Evolutionary conservation across 2,888 invertebrate genomes (phyloP).

Genomic region (Micropterix aruncella): DNA sequence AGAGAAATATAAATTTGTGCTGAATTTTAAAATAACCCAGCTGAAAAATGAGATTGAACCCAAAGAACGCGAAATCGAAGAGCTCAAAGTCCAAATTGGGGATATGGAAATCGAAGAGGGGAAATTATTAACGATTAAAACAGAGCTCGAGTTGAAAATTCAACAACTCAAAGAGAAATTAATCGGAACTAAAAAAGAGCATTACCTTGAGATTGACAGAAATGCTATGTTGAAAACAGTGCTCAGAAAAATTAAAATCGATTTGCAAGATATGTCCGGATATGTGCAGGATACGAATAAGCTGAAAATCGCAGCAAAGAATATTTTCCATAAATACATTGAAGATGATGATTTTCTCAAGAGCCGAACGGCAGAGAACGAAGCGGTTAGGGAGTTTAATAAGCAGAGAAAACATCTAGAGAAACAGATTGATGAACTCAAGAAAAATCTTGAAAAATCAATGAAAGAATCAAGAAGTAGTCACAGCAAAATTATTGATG

Average conservation of each 20-base stretch:
- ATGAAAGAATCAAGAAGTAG: constrained; percentile 35
- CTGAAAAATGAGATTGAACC: constrained; percentile 79
- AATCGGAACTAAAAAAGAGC: constrained; percentile 53
- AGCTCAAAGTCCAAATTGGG: constrained; percentile 64
- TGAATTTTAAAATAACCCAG: constrained; percentile 82
- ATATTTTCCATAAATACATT: constrained; percentile 55
- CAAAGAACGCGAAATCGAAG: constrained; percentile 63
- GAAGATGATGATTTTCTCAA: constrained; percentile 54
- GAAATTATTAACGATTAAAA: constrained; percentile 40
- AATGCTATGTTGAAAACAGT: constrained; percentile 46
- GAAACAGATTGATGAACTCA: constrained; percentile 31
- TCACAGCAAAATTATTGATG: constrained; percentile 53
- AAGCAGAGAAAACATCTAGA: constrained; percentile 76
- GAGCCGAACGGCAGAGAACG: constrained; percentile 51
- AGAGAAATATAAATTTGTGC: constrained; percentile 82
- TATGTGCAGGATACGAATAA: constrained; percentile 63
- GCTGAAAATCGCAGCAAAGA: constrained; percentile 40
- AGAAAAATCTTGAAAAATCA: constrained; percentile 23
- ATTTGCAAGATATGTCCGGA: constrained; percentile 66
- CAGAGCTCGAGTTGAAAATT: constrained; percentile 54
- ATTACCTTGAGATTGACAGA: constrained; percentile 46
- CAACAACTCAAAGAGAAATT: constrained; percentile 67
- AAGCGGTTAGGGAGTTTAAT: constrained; percentile 59
- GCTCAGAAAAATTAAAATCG: constrained; percentile 63
- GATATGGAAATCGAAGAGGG: constrained; percentile 77